Base-by-base conservation (phyloP, 2,888 invertebrate species). In the Lepeophtheirus nordmannii region DNA sequence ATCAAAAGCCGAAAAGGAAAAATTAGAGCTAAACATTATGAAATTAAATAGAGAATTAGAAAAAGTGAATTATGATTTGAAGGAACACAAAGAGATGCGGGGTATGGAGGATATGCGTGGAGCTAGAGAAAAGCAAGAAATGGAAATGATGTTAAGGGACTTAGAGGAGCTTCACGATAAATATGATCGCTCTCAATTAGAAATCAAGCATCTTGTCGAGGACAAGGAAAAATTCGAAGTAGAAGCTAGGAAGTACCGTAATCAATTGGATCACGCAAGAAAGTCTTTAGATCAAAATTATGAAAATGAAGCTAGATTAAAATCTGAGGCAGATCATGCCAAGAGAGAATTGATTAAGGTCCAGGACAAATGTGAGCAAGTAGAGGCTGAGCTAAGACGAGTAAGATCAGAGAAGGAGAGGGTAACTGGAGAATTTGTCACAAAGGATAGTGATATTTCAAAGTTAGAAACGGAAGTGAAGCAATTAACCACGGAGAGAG, bases 381-480 rank as follows among this genome's bases (percentile, higher is more conserved):
- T 86, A 20, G 85, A 85, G 73, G 85, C 85, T 74, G 86, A 87
- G 72, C 74, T 86, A 30, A 83, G 84, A 10, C 81, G 85, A 70
- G 82, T 83, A 0, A 82, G 82, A 8, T 78, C 85, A 68, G 87
- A 86, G 72, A 79, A 85, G 71, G 86, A 86, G 72, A 87, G 53
- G 30, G 20, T 63, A 8, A 11, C 20, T 5, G 23, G 22, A 22
- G 63, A 22, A 30, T 20, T 22, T 22, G 46, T 30, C 14, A 60
- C 8, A 20, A 46, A 22, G 37, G 63, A 63, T 38, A 56, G 12
- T 61, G 66, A 66, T 37, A 22, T 66, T 8, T 58, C 85, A 64
- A 89, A 89, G 75, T 78, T 89, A 71, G 90, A 91, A 74, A 82
- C 83, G 1, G 90, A 91, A 70, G 83, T 87, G 67, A 89, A 89